Evolutionary conservation across 2,797 vertebrate genomes (phyloP).

Genomic region (Chelmon rostratus): DNA sequence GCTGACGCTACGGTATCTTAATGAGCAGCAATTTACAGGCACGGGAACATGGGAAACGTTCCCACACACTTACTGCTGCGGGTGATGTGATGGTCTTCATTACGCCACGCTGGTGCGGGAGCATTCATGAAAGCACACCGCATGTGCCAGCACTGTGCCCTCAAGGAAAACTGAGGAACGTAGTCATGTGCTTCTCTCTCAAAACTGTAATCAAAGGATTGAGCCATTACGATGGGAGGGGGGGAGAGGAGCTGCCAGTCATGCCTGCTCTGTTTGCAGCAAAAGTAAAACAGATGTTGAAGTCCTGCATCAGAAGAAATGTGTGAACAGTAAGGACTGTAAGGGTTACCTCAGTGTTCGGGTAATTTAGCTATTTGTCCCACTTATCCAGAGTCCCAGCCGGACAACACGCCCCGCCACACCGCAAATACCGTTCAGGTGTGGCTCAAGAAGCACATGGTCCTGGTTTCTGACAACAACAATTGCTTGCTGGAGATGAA

Average conservation of each 20-base stretch:
- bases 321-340: conserved; percentile 44
- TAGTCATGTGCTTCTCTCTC: conserved; percentile 44
- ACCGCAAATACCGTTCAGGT: too few species aligned
- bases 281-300: conserved; percentile 74
- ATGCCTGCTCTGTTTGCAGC: conserved; percentile 53
- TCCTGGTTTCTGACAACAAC: too few species aligned
- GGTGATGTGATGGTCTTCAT: conserved; percentile 51
- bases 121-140: conserved; percentile 51
- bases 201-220: conserved; percentile 67
- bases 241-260: conserved; percentile 31
- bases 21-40: conserved; percentile 39
- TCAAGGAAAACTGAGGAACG: conserved; percentile 39
- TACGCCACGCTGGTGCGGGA: conserved; percentile 43
- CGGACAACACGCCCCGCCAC: too few species aligned
- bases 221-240: conserved; percentile 50
- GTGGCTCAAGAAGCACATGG: too few species aligned
- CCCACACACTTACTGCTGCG: conserved; percentile 49
- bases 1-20: conserved; percentile 37
- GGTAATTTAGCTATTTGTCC: neutral
- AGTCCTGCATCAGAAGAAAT: conserved; percentile 26
- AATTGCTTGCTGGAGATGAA: too few species aligned
- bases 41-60: conserved; percentile 45
- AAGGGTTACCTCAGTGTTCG: conserved; percentile 1
- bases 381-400: neutral
- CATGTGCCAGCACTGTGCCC: conserved; percentile 47